Base-by-base conservation (phyloP, 1,140 invertebrate genomes). In the Drosophila hydei region DNA sequence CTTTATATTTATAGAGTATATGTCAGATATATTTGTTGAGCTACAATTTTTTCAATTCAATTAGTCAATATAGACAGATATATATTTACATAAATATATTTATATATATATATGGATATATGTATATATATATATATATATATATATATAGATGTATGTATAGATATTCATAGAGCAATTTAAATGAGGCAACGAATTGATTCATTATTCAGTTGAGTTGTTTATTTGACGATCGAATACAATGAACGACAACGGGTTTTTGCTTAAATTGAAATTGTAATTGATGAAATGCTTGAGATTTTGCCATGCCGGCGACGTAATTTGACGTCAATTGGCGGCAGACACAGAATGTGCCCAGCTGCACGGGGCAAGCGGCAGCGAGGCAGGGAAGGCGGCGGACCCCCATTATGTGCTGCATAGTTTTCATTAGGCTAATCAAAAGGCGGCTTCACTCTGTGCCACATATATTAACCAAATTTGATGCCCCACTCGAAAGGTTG, bases 261-360 rank as follows among this genome's bases (percentile, higher is more conserved):
- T 74, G 75, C 79, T 81, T 88, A 83, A 87, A 87, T 87, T 87
- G 83, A 87, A 87, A 83, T 88, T 88, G 83, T 87, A 87, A 87
- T 87, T 87, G 83, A 87, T 88, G 65, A 83, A 87, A 81, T 87
- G 78, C 83, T 87, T 88, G 83, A 87, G 81, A 87, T 87, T 80
- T 74, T 85, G 64, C 58, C 69, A 65, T 48, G 38, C 56, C 72
- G 30, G 42, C 47, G 58, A 64, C 68, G 74, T 75, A 84, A 84
- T 84, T 84, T 70, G 73, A 85, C 65, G 65, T 81, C 81, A 85
- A 85, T 85, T 85, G 79, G 33, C 50, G 47, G 51, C 72, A 69
- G 47, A 58, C 59, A 60, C 64, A 69, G 48, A 33, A 60, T 60
- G 56, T 55, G 40, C 18, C 18, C 6, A 56, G 51, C 36, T 25